Base-by-base conservation (phyloP, 2,113 vertebrate species). In the Eleginops maclovinus region DNA sequence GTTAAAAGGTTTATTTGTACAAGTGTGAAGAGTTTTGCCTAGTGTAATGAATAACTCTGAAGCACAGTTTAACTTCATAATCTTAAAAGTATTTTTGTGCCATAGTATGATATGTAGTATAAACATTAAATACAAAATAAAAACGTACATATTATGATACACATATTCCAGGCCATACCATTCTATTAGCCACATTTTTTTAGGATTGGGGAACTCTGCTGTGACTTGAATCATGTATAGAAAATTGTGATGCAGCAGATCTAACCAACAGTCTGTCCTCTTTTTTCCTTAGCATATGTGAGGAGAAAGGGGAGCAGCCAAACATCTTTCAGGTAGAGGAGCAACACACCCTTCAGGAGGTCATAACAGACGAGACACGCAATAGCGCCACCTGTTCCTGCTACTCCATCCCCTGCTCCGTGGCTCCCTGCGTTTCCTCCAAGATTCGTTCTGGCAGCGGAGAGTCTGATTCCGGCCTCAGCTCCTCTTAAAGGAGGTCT, bases 301-400 rank as follows among this genome's bases (percentile, higher is more conserved):
- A 99, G 16, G 96, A 95, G 1, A 93, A 95, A 85, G 94, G 93
- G 13, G 98, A 98, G 79, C 96, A 98, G 84, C 91, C 94, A 63
- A 96, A 97, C 90, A 92, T 98, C 92, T 99, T 99, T 93, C 95
- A 99, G 87, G 94, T 99, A 89, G 98, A 99, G 85, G 97, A 96
- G 84, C 90, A 97, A 82, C 96, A 97, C 71, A 93, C 95, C 28
- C 93, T 99, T 81, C 96, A 95, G 85, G 94, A 94, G 53, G 96
- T 98, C 3, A 91, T 99, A 59, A 94, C 97, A 0, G 96, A 96
- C 71, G 94, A 95, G 82, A 95, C 94, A 14, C 64, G 96, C 16
- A 96, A 96, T 85, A 97, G 92, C 88, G 96, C 95, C 51, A 47
- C 94, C 70, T 97, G 95, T 41, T 95, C 97, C 88, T 85, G 94